phyloP scores from a whole-genome alignment of 1,140 invertebrate genomes.

The Phocides pigmalion region DNA sequence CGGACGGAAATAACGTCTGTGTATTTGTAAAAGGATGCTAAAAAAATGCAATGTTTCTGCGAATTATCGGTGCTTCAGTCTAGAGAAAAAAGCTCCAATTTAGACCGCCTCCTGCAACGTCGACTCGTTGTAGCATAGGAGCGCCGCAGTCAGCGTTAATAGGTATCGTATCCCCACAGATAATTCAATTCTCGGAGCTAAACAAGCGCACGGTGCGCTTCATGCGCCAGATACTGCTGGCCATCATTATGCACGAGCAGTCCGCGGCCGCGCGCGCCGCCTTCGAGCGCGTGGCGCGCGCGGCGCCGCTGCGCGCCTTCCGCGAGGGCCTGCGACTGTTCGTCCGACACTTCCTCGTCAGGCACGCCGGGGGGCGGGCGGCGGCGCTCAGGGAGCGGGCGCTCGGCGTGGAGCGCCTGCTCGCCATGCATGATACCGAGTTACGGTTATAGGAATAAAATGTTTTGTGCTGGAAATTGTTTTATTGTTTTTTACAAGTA shows the following conservation, averaged over 20 bases:
- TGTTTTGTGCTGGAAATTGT: no score
- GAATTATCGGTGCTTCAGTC: no score
- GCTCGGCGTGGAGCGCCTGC: constrained; percentile 84
- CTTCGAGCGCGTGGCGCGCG: constrained; percentile 87
- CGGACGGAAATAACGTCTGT: no score
- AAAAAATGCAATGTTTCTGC: no score
- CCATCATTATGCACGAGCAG: constrained; percentile 87
- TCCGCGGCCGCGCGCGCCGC: constrained; percentile 85
- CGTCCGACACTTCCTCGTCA: constrained; percentile 91
- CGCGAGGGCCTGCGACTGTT: constrained; percentile 91
- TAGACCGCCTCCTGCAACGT: no score
- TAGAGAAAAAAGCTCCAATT: no score
- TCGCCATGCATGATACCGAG: constrained; percentile 73
- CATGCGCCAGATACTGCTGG: constrained; percentile 88
- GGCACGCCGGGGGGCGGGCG: constrained; percentile 84
- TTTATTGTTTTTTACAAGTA: no score
- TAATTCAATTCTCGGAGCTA: constrained; percentile 92
- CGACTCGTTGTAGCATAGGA: no score
- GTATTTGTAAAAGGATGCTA: no score
- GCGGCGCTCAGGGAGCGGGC: constrained; percentile 81
- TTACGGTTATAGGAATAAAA: constrained; percentile 50
- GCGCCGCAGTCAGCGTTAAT: no score
- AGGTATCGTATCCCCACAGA: constrained; percentile 76
- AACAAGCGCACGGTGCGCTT: constrained; percentile 88
- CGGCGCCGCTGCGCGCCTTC: constrained; percentile 89